Evolutionary conservation across 2,888 invertebrate genomes (phyloP).

Genomic region (Xestia xanthographa): DNA sequence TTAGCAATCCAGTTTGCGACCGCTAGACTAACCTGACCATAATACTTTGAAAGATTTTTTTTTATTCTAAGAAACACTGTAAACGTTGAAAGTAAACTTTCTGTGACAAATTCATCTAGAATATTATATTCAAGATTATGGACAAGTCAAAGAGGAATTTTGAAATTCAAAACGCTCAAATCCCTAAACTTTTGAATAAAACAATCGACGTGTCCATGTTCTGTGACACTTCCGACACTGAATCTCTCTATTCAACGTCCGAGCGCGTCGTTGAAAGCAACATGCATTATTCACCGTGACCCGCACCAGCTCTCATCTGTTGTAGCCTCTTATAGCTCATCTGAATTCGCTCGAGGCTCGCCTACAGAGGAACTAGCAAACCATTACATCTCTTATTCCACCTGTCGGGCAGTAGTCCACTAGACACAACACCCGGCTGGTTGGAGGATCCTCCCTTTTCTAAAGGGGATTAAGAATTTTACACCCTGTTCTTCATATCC

Average conservation of each 20-base stretch:
- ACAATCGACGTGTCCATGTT: background rate
- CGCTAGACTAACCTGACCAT: too few relatives aligned
- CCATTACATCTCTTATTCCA: slow-evolving; percentile 55
- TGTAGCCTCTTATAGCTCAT: slow-evolving; percentile 20
- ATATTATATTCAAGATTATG: background rate
- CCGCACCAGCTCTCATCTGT: slow-evolving; percentile 49
- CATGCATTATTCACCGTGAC: slow-evolving; percentile 71
- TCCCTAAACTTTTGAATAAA: slow-evolving; percentile 17
- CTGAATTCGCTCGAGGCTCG: slow-evolving; percentile 9
- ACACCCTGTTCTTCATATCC: background rate
- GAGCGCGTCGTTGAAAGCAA: slow-evolving; percentile 48
- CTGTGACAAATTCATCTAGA: background rate
- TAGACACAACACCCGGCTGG: background rate
- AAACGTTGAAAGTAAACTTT: background rate
- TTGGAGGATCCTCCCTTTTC: background rate
- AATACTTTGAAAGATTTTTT: too few relatives aligned
- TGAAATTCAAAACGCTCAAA: slow-evolving; percentile 9
- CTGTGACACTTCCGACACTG: background rate
- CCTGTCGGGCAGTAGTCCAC: background rate
- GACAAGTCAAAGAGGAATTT: background rate
- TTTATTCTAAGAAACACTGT: too few relatives aligned
- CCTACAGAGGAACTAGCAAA: slow-evolving; percentile 57
- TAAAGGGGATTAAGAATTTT: background rate
- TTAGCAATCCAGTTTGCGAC: too few relatives aligned
- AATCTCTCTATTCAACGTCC: slow-evolving; percentile 53